Evolutionary conservation across 30 jellyfish, hydroid and myxozoan genomes (phyloP).

Genomic region (Rhopilema esculentum): DNA sequence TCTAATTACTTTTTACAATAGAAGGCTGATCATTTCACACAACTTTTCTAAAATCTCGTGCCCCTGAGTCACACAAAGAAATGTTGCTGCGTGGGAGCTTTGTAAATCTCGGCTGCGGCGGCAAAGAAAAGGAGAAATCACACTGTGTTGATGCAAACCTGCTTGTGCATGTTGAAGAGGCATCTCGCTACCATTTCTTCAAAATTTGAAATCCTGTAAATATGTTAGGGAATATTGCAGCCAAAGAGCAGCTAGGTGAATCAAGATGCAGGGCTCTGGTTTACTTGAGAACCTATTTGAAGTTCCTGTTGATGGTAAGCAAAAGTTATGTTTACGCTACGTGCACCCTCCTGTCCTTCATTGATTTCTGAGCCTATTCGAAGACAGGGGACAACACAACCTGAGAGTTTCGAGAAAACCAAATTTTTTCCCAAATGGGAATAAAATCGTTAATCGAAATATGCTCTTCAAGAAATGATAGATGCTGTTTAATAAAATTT

Average conservation of each 20-base stretch:
- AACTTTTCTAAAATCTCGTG: no score
- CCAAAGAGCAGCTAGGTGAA: conserved; percentile 65
- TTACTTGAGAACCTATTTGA: conserved; percentile 42
- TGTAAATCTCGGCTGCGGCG: not conserved
- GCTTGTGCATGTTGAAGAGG: not conserved
- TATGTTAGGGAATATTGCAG: not conserved
- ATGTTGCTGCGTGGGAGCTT: not conserved
- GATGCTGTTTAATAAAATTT: not conserved
- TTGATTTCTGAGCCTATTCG: not conserved
- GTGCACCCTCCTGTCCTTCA: not conserved
- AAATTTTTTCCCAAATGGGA: not conserved
- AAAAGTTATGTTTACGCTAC: not conserved
- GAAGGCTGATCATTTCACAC: no score
- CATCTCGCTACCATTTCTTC: not conserved
- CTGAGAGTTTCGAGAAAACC: not conserved
- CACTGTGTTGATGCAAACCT: not conserved
- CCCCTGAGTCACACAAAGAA: no score
- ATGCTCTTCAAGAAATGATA: not conserved
- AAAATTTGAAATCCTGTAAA: not conserved
- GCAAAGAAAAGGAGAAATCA: not conserved
- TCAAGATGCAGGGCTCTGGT: conserved; percentile 46
- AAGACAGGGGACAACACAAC: not conserved
- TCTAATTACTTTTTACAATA: no score
- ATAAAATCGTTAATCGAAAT: no score
- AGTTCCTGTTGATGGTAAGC: conserved; percentile 47